These are phyloP conservation scores for Jacana jacana DNA, from an alignment of 2,113 vertebrate species.

Conservation along the genomic window DNA sequence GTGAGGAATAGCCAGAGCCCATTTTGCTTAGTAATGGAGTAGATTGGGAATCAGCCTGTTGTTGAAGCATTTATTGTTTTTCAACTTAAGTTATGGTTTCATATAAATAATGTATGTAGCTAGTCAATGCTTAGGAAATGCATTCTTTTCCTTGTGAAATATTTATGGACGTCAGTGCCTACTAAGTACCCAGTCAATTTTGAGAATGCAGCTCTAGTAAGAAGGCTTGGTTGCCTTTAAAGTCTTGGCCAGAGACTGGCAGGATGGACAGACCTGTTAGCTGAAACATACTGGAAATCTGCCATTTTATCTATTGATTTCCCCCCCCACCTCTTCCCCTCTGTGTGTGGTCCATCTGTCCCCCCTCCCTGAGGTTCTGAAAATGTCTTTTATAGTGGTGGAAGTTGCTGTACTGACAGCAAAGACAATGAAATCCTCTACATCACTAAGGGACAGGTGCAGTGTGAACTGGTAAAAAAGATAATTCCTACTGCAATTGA, in stretches of 20 bases:
- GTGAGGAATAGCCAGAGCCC: not conserved
- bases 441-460: not conserved
- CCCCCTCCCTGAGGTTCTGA: not conserved
- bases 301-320: not conserved
- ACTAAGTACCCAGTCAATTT: constrained; percentile 73
- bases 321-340: not conserved
- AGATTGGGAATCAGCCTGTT: constrained; percentile 35
- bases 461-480: not conserved
- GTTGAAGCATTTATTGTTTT: constrained; percentile 69
- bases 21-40: constrained; percentile 41
- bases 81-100: constrained; percentile 77
- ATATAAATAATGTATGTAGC: constrained; percentile 79
- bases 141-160: constrained; percentile 76
- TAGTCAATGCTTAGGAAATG: constrained; percentile 72
- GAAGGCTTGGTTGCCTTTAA: constrained; percentile 8
- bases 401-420: not conserved
- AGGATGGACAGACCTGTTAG: not conserved
- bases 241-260: not conserved
- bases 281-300: not conserved
- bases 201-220: not conserved
- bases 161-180: constrained; percentile 75
- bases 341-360: not conserved
- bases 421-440: not conserved
- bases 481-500: not conserved
- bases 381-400: not conserved